Percentiles rank a stretch among this genome's conserved stretches.
Conservation (phyloP, 2,113 vertebrate genomes). For the Entelurus aequoreus region DNA sequence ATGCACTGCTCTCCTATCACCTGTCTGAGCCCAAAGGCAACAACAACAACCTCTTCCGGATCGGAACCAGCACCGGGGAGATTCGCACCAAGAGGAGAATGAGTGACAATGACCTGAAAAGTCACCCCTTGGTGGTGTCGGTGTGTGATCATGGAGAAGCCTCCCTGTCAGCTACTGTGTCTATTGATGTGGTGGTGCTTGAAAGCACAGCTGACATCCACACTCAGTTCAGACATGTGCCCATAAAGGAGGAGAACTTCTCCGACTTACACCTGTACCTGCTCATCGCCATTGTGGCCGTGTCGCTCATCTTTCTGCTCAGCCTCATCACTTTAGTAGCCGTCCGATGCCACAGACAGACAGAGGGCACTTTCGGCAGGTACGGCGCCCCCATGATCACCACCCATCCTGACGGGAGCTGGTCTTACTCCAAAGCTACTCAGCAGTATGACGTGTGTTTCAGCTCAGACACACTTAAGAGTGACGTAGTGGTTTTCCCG, state of each 20-base stretch:
- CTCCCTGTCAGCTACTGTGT: conserved; percentile 63
- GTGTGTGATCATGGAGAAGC: conserved; percentile 66
- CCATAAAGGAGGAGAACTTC: conserved; percentile 53
- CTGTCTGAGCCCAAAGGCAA: conserved; percentile 57
- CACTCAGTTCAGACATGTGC: conserved; percentile 50
- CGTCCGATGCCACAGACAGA: conserved; percentile 54
- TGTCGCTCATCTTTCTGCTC: conserved; percentile 62
- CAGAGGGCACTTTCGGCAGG: conserved; percentile 48
- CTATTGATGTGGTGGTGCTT: conserved; percentile 61
- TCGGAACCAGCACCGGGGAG: conserved; percentile 62
- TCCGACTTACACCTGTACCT: conserved; percentile 62
- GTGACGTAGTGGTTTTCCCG: conserved; percentile 63
- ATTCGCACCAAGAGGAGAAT: conserved; percentile 64
- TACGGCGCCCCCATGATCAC: conserved; percentile 62
- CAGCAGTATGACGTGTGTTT: conserved; percentile 70
- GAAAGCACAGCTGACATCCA: conserved; percentile 54
- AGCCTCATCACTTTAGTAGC: conserved; percentile 60
- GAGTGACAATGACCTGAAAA: conserved; percentile 63
- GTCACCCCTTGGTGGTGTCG: conserved; percentile 54
- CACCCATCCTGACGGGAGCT: conserved; percentile 66
- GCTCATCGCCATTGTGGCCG: conserved; percentile 58
- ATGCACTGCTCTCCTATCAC: conserved; percentile 61
- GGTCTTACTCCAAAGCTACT: conserved; percentile 67
- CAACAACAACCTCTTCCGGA: conserved; percentile 56
- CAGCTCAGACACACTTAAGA: conserved; percentile 66